Evolutionary conservation across 2,113 vertebrate genomes (phyloP).

Genomic region (Ctenodactylus gundi): DNA sequence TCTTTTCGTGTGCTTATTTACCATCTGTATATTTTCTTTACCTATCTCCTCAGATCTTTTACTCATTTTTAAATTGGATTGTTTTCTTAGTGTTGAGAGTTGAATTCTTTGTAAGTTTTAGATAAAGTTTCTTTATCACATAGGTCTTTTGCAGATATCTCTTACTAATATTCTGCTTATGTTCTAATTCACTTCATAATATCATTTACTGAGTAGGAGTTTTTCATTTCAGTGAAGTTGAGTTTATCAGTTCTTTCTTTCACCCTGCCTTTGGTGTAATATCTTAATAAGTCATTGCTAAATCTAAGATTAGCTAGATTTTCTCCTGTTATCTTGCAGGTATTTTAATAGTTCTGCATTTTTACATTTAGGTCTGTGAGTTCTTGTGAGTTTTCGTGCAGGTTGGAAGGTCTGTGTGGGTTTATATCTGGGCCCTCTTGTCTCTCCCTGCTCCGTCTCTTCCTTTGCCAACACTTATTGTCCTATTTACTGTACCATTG

Average conservation of each 20-base stretch:
- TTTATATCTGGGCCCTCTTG: background rate
- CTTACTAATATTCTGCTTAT: background rate
- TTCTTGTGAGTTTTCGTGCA: background rate
- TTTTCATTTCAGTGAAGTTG: slow-evolving; percentile 43
- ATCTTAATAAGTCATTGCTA: slow-evolving; percentile 10
- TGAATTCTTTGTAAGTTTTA: slow-evolving; percentile 9
- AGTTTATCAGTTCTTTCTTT: background rate
- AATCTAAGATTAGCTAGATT: background rate
- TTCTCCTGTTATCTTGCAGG: slow-evolving; percentile 34
- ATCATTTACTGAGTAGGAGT: background rate
- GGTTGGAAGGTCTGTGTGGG: background rate
- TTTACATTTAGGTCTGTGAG: background rate
- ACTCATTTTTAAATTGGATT: background rate
- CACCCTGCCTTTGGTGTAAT: background rate
- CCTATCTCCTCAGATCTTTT: background rate
- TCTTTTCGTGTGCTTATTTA: background rate
- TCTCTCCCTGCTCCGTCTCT: background rate
- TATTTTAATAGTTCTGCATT: background rate
- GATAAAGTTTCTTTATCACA: background rate
- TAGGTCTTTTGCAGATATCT: slow-evolving; percentile 32
- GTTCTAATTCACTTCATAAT: slow-evolving; percentile 3
- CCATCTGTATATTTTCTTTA: background rate
- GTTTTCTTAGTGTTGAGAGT: background rate
- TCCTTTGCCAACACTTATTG: background rate
- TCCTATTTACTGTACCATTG: background rate